Percentiles rank a stretch among this genome's conserved stretches.
These are phyloP conservation scores for Lineus longissimus DNA, from an alignment of 1,140 invertebrate species.

Conservation along the genomic window DNA sequence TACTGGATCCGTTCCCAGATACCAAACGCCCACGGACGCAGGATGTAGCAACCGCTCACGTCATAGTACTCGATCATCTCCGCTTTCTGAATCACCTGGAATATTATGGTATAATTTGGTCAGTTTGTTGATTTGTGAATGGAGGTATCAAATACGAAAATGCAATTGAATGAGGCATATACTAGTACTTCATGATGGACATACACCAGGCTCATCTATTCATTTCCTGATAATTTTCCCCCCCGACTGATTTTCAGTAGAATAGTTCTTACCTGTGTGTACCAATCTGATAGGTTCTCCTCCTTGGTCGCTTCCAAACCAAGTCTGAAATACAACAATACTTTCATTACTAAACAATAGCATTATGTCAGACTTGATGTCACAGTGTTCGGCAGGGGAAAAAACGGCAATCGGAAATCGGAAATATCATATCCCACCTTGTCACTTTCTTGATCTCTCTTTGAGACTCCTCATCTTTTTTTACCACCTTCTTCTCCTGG, in stretches of 20 bases:
- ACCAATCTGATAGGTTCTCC: slow-evolving; percentile 95
- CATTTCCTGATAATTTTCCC: too few relatives aligned
- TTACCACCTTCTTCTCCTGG: slow-evolving; percentile 69
- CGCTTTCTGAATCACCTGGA: slow-evolving; percentile 86
- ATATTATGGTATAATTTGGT: slow-evolving; percentile 1
- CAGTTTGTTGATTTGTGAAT: neutral
- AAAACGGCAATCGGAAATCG: too few relatives aligned
- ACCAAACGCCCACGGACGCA: slow-evolving; percentile 92
- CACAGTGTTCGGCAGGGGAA: too few relatives aligned
- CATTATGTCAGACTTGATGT: too few relatives aligned
- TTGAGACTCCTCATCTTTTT: slow-evolving; percentile 49
- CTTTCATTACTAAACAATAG: neutral
- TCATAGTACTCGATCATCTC: slow-evolving; percentile 99
- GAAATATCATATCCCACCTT: too few relatives aligned
- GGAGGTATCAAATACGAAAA: neutral
- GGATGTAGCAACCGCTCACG: slow-evolving; percentile 97
- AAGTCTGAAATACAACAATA: slow-evolving; percentile 58
- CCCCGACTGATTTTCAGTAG: too few relatives aligned
- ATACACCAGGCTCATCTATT: too few relatives aligned
- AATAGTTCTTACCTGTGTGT: slow-evolving; percentile 70
- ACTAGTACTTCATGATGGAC: too few relatives aligned
- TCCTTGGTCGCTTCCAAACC: slow-evolving; percentile 90
- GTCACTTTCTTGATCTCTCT: slow-evolving; percentile 49
- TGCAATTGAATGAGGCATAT: neutral
- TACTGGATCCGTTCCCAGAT: slow-evolving; percentile 92